A percentile compares a stretch with the other conserved stretches of the same genome.
Conservation (phyloP, 1,140 invertebrate genomes). For the Lysiphlebus fabarum region DNA sequence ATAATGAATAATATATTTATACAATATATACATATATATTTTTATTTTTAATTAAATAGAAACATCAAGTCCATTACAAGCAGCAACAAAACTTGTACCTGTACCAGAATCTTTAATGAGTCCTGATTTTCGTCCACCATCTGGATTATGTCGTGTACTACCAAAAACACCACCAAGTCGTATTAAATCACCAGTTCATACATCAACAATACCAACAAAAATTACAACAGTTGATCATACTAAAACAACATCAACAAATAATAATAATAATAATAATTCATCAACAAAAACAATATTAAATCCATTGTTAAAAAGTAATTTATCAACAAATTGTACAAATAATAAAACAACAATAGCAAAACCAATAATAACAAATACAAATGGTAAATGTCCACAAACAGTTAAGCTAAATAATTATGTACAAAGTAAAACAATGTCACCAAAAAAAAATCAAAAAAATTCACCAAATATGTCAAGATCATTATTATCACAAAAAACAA, state of each 20-base stretch:
- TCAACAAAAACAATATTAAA: slow-evolving; percentile 35
- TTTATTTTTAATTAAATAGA: slow-evolving; percentile 33
- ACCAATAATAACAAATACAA: slow-evolving; percentile 38
- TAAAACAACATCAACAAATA: too few species aligned
- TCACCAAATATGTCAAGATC: slow-evolving; percentile 41
- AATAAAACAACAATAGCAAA: slow-evolving; percentile 46
- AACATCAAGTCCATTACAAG: slow-evolving; percentile 66
- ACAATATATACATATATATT: not conserved
- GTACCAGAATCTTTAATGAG: slow-evolving; percentile 83
- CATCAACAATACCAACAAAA: slow-evolving; percentile 40
- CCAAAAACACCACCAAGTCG: slow-evolving; percentile 45
- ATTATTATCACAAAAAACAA: slow-evolving; percentile 36
- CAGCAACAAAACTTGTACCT: slow-evolving; percentile 79
- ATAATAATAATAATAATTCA: slow-evolving; percentile 36
- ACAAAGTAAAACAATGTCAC: slow-evolving; percentile 45
- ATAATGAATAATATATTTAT: slow-evolving; percentile 3
- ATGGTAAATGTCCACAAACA: slow-evolving; percentile 43
- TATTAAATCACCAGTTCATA: slow-evolving; percentile 45
- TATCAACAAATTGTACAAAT: slow-evolving; percentile 31
- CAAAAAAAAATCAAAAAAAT: slow-evolving; percentile 37
- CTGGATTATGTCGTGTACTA: slow-evolving; percentile 43
- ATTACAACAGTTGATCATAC: slow-evolving; percentile 25
- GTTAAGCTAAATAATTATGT: slow-evolving; percentile 53
- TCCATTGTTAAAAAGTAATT: slow-evolving; percentile 42
- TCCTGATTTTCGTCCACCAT: slow-evolving; percentile 68